These are phyloP conservation scores for Rhincodon typus DNA, from an alignment of 2,797 vertebrate genomes.

Conservation along the genomic window DNA sequence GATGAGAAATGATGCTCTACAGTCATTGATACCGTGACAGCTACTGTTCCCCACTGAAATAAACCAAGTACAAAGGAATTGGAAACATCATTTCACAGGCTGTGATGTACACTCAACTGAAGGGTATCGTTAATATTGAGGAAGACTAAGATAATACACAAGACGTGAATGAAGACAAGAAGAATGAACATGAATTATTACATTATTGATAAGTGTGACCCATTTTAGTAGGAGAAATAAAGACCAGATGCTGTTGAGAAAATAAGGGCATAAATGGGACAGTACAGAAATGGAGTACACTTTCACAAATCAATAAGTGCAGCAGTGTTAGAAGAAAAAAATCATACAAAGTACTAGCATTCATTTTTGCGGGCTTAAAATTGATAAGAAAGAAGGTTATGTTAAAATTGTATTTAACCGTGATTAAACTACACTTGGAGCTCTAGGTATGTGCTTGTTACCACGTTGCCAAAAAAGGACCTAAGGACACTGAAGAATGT, in stretches of 20 bases:
- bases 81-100: background rate
- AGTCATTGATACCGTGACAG: background rate
- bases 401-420: background rate
- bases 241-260: background rate
- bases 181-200: background rate
- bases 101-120: background rate
- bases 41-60: background rate
- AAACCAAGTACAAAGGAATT: background rate
- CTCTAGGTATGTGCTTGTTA: background rate
- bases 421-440: background rate
- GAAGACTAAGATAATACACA: background rate
- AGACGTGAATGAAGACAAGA: background rate
- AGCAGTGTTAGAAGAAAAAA: background rate
- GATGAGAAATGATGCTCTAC: background rate
- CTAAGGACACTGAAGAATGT: background rate
- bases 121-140: background rate
- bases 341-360: background rate
- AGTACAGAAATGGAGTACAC: background rate
- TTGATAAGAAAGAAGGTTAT: background rate
- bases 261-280: background rate
- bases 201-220: background rate
- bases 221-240: background rate
- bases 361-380: background rate
- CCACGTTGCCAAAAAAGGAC: background rate
- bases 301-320: background rate